Evolutionary conservation across 1,140 invertebrate genomes (phyloP).

Genomic region (Ips nitidus): DNA sequence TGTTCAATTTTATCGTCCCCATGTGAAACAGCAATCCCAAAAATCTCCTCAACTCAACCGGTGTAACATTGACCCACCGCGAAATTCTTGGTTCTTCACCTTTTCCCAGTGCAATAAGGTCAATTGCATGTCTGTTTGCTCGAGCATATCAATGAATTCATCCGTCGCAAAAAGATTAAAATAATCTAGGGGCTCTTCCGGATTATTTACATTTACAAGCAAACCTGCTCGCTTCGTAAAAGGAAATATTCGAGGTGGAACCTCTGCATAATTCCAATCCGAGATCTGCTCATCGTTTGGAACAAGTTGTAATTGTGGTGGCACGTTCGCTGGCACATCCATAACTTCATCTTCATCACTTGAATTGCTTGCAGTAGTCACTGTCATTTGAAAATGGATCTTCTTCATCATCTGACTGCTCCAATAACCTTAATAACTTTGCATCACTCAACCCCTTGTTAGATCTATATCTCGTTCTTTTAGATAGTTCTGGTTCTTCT

Average conservation of each 20-base stretch:
- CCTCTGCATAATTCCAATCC: not conserved
- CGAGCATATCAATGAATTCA: not conserved
- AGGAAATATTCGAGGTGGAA: not conserved
- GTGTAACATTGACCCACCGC: slow-evolving; percentile 1
- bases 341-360: not conserved
- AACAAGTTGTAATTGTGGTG: not conserved
- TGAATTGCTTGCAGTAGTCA: slow-evolving; percentile 9
- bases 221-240: slow-evolving; percentile 10
- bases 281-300: too few relatives aligned
- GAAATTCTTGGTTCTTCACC: slow-evolving; percentile 21
- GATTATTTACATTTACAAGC: slow-evolving; percentile 4
- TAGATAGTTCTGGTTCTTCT: not conserved
- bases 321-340: not conserved
- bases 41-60: slow-evolving; percentile 14
- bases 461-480: not conserved
- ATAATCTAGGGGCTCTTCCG: slow-evolving; percentile 12
- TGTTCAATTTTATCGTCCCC: slow-evolving; percentile 16
- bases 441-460: slow-evolving; percentile 3
- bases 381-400: slow-evolving; percentile 9
- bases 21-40: slow-evolving; percentile 26
- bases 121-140: slow-evolving; percentile 7
- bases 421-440: slow-evolving; percentile 7
- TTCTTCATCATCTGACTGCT: slow-evolving; percentile 6
- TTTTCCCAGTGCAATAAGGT: not conserved
- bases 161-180: slow-evolving; percentile 10